phyloP scores from a whole-genome alignment of 1,140 invertebrate genomes.

The Melanaphis sacchari region DNA sequence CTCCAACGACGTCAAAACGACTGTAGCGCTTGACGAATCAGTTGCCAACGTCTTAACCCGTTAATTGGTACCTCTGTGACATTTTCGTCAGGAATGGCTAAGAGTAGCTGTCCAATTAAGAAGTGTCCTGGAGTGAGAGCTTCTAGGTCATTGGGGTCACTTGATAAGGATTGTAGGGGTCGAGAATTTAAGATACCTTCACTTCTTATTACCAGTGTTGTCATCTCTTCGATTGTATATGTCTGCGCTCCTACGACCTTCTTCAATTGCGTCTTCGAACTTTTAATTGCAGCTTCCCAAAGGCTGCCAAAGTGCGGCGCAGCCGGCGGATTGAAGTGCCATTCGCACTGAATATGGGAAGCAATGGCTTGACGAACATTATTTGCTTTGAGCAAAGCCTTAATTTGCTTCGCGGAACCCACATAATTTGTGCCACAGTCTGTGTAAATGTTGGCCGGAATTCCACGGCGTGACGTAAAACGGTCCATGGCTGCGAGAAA shows the following conservation, averaged over 20 bases:
- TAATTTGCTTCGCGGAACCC: constrained; percentile 59
- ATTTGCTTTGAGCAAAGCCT: neutral
- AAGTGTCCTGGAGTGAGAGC: constrained; percentile 60
- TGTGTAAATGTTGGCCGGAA: constrained; percentile 61
- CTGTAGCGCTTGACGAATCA: neutral
- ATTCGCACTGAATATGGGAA: neutral
- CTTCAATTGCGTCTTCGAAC: constrained; percentile 58
- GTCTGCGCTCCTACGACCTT: constrained; percentile 60
- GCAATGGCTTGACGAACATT: neutral
- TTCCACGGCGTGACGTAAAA: constrained; percentile 64
- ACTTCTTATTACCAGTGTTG: constrained; percentile 60
- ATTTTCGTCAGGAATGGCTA: neutral
- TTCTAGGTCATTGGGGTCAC: neutral
- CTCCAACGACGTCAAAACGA: constrained; percentile 60
- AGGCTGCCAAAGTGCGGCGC: constrained; percentile 58
- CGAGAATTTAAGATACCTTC: constrained; percentile 62
- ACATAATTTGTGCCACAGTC: constrained; percentile 65
- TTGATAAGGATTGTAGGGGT: constrained; percentile 55
- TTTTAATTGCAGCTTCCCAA: constrained; percentile 60
- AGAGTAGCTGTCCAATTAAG: constrained; percentile 58
- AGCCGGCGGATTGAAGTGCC: constrained; percentile 42
- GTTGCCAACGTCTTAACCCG: constrained; percentile 61
- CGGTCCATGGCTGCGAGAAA: constrained; percentile 64
- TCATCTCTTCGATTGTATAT: constrained; percentile 61
- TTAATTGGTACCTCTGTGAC: neutral